Conservation (phyloP, 2,113 vertebrate species). For the Laticauda laticaudata region DNA sequence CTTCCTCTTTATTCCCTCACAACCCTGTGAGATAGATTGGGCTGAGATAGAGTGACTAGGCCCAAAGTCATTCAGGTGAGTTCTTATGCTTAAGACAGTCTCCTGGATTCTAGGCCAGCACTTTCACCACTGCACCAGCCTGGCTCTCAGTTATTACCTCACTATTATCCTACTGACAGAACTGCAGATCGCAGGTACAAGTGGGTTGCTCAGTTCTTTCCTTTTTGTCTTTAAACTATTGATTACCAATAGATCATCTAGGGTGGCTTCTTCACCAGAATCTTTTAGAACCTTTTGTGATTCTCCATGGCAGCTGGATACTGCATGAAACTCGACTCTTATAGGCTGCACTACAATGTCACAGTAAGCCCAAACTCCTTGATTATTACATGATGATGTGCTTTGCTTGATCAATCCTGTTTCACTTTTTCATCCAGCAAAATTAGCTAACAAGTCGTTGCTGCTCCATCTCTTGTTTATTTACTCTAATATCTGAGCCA, state of each 20-base stretch:
- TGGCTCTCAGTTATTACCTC: background rate
- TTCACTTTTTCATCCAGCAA: background rate
- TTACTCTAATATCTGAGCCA: background rate
- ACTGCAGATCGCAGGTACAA: background rate
- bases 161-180: background rate
- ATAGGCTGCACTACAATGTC: background rate
- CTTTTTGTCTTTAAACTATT: background rate
- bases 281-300: background rate
- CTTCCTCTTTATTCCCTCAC: background rate
- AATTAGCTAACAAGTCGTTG: background rate
- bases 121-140: background rate
- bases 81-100: background rate
- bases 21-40: background rate
- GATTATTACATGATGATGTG: background rate
- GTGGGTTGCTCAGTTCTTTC: background rate
- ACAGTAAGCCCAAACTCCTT: background rate
- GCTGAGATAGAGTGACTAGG: background rate
- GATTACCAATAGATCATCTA: background rate
- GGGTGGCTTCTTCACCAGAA: background rate
- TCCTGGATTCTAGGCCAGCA: background rate
- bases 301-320: background rate
- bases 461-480: background rate
- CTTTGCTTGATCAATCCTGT: background rate
- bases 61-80: background rate
- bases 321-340: background rate